Base-by-base conservation (phyloP, 2,797 vertebrate species). In the Hoplostethus mediterraneus region DNA sequence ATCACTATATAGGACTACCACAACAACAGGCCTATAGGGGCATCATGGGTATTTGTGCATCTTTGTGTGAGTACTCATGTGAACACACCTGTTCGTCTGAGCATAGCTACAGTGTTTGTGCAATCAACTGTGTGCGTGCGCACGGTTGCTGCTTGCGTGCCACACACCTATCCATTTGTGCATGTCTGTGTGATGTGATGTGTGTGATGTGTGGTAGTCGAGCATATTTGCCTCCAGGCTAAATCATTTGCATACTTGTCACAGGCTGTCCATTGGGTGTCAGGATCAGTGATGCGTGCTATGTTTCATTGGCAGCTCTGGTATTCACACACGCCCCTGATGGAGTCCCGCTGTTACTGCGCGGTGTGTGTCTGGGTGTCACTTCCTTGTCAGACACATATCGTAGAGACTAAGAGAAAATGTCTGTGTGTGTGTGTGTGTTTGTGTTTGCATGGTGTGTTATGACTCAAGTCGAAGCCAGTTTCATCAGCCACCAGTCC, bases 231-330 rank as follows among this genome's bases (percentile, higher is more conserved):
- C 90, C 90, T 90, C 76, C 66, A 40, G 88, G 86, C 84, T 75
- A 89, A 82, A 87, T 87, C 73, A 93, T 93, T 91, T 93, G 89
- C 91, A 91, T 93, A 89, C 86, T 90, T 88, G 88, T 90, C 88
- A 87, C 81, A 83, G 81, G 73, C 77, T 83, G 79, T 89, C 90
- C 80, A 78, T 68, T 84, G 85, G 76, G 80, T 87, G 85, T 91
- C 89, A 85, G 85, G 75, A 72, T 81, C 83, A 89, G 63, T 87
- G 87, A 92, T 83, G 87, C 88, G 73, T 87, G 71, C 74, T 77
- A 71, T 77, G 80, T 81, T 88, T 70, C 72, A 79, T 66, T 76
- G 81, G 87, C 84, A 86, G 86, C 77, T 83, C 77, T 67, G 79
- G 77, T 79, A 82, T 89, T 90, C 78, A 58, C 76, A 54, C 52